Conservation (phyloP, 2,797 vertebrate genomes). For the Rhynchonycteris naso region DNA sequence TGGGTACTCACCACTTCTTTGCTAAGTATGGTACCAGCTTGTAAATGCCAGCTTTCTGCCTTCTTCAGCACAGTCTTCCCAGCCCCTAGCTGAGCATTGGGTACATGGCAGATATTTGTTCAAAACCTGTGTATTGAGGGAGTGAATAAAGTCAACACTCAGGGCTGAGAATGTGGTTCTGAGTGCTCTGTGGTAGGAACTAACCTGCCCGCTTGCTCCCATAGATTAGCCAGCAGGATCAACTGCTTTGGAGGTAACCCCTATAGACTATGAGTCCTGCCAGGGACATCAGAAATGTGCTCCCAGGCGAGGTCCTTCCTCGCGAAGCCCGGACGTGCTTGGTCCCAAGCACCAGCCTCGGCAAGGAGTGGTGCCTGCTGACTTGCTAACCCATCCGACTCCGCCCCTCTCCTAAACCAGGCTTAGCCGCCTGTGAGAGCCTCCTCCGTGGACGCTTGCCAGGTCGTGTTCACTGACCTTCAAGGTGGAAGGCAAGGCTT, state of each 20-base stretch:
- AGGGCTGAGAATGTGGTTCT: background rate
- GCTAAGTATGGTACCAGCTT: background rate
- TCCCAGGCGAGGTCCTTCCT: background rate
- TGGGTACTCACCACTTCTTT: fast-evolving
- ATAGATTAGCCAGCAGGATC: background rate
- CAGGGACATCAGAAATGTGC: background rate
- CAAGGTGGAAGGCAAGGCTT: background rate
- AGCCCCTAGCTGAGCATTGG: background rate
- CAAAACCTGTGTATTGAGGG: background rate
- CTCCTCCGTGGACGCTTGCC: background rate
- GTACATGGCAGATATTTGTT: background rate
- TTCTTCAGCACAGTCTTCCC: background rate
- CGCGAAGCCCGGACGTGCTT: background rate
- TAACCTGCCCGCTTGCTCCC: too few species aligned
- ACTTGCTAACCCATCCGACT: fast-evolving
- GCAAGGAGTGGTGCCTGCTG: background rate
- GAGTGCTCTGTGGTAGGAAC: fast-evolving
- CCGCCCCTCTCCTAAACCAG: background rate
- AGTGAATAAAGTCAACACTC: background rate
- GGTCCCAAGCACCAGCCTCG: background rate
- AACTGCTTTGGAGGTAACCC: fast-evolving
- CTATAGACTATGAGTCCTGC: background rate
- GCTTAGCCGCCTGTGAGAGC: background rate
- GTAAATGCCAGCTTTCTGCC: background rate
- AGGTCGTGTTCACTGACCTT: background rate